phyloP scores from a whole-genome alignment of 2,113 vertebrate species.

The Grallaria varia region DNA sequence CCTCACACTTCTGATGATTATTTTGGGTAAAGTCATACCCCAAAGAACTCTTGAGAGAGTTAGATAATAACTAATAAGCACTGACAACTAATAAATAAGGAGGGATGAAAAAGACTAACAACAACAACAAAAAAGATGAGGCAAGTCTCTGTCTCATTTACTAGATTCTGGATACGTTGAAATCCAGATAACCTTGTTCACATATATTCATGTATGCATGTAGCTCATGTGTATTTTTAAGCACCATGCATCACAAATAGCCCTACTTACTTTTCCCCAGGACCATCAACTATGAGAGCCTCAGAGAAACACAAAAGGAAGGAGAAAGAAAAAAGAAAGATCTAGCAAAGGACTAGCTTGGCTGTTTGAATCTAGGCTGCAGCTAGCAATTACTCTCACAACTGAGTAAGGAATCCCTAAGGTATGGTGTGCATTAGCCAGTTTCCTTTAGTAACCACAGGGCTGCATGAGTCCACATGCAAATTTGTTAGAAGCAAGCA shows the following conservation, averaged over 20 bases:
- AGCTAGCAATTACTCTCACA: neutral
- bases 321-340: rapidly evolving
- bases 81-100: neutral
- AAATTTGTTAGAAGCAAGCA: neutral
- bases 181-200: neutral
- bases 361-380: neutral
- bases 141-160: neutral
- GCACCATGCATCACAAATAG: neutral
- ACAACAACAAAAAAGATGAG: neutral
- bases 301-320: too few relatives aligned
- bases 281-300: neutral
- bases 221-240: neutral
- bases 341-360: neutral
- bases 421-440: neutral
- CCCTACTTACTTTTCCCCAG: neutral
- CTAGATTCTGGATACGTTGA: neutral
- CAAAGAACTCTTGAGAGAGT: neutral
- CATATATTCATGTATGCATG: neutral
- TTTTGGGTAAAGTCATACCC: neutral
- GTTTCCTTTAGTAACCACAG: neutral
- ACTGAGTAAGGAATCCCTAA: neutral
- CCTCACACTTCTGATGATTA: neutral
- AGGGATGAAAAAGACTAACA: neutral
- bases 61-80: neutral
- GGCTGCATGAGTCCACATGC: neutral